These are phyloP conservation scores for Phymatocera aterrima DNA, from an alignment of 2,888 invertebrate genomes.

Conservation along the genomic window DNA sequence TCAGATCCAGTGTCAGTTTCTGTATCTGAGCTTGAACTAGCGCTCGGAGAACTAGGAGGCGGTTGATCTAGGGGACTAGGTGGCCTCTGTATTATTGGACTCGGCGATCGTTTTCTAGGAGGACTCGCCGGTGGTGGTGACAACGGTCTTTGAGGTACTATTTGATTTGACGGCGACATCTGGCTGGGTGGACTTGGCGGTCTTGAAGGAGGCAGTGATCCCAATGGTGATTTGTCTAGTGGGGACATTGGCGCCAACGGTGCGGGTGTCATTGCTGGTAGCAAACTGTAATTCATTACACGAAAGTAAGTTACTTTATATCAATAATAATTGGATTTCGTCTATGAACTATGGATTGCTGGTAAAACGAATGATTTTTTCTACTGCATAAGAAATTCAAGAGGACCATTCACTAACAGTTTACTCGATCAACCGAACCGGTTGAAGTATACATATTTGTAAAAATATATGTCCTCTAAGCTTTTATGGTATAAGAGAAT, in stretches of 20 bases:
- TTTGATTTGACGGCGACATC: slow-evolving; percentile 49
- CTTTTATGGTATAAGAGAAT: no score
- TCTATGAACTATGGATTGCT: neutral
- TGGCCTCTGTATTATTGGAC: slow-evolving; percentile 72
- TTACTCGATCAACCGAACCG: no score
- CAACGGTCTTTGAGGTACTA: slow-evolving; percentile 36
- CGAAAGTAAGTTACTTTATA: neutral
- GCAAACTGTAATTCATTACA: slow-evolving; percentile 69
- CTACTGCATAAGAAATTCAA: neutral
- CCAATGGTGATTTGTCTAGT: slow-evolving; percentile 66
- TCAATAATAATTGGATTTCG: neutral
- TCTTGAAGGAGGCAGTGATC: slow-evolving; percentile 63
- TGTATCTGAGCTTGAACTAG: slow-evolving; percentile 81
- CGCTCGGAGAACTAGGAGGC: slow-evolving; percentile 76
- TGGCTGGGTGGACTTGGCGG: slow-evolving; percentile 58
- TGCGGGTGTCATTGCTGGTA: slow-evolving; percentile 66
- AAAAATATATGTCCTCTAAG: neutral
- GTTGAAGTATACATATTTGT: no score
- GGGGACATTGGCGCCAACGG: slow-evolving; percentile 77
- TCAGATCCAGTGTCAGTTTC: slow-evolving; percentile 80
- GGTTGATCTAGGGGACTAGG: slow-evolving; percentile 75
- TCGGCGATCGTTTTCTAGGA: slow-evolving; percentile 52
- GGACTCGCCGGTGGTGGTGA: slow-evolving; percentile 58
- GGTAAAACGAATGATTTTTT: neutral
- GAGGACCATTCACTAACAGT: neutral